Base-by-base conservation (phyloP, 2,888 invertebrate species). In the Aphodius granarius region DNA sequence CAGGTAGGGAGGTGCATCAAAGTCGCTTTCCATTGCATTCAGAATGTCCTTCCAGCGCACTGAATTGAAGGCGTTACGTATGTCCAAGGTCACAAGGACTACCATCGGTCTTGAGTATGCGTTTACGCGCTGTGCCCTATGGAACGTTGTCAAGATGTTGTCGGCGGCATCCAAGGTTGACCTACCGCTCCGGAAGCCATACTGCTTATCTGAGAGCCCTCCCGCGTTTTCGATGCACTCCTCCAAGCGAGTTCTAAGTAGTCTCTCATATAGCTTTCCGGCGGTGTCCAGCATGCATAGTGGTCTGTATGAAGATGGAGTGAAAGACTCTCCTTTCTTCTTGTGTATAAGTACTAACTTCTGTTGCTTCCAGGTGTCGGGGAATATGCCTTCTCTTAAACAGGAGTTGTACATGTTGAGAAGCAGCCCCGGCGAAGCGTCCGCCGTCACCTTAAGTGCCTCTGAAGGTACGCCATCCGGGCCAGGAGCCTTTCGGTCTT, bases 301-400 rank as follows among this genome's bases (percentile, higher is more conserved):
- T 9, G 23, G 23, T 5, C 23, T 4, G 23, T 23, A 23, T 5
- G 23, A 23, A 4, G 4, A 5, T 9, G 4, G 5, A 5, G 9
- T 23, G 4, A 5, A 4, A 16, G 76, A 76, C 5, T 77, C 79
- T 63, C 79, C 81, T 5, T 70, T 72, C 0, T 71, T 63, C 66
- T 84, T 83, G 2, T 77, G 78, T 15, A 84, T 22, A 75, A 81
- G 78, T 0, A 78, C 78, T 1, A 82, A 64, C 2, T 73, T 74
- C 3, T 79, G 80, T 4, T 6, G 70, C 70, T 83, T 83, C 82
- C 81, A 82, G 5, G 66, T 15, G 9, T 19, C 23, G 0, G 79
- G 80, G 63, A 83, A 82, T 4, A 18, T 71, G 15, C 81, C 81
- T 9, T 76, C 68, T 63, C 22, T 72, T 23, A 81, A 75, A 63